Conservation (phyloP, 2,113 vertebrate species). For the human region GRCh38 chrX:139419501-139420000, state of each 20-base stretch:
- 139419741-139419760: not conserved
- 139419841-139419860: not conserved
- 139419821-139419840: not conserved
- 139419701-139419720: not conserved
- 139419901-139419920: not conserved
- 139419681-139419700: not conserved
- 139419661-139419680: not conserved
- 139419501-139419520: not conserved
- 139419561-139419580: not conserved
- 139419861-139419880: not conserved
- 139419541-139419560: not conserved
- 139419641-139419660: not conserved
- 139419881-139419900: not conserved
- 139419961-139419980: not conserved
- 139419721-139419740: not conserved
- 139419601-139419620: not conserved
- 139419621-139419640: not conserved
- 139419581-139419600: not conserved
- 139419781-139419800: not conserved
- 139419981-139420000: not conserved
- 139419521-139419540: not conserved
- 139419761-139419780: not conserved
- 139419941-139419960: not conserved
- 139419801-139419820: not conserved
- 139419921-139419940: not conserved